Conservation (phyloP, 2,113 vertebrate species). For the Gallinago paraguaiae region DNA sequence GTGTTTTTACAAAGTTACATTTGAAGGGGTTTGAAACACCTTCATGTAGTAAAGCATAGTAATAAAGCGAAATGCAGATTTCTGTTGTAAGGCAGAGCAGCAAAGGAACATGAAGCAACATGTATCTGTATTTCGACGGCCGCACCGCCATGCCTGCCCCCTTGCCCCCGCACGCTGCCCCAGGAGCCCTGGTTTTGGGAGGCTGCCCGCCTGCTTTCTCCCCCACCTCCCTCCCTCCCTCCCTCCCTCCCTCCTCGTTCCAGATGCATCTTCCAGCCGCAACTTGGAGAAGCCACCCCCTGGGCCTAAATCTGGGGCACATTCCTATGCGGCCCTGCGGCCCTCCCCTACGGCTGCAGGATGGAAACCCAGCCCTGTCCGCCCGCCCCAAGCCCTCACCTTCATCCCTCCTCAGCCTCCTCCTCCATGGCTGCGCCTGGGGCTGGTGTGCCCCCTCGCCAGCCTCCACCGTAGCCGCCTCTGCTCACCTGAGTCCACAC, state of each 20-base stretch:
- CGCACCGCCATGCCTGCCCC: too few species aligned
- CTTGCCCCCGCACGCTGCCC: fast-evolving
- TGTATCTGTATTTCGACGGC: background rate
- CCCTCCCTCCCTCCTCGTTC: background rate
- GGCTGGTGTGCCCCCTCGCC: fast-evolving
- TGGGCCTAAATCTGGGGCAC: background rate
- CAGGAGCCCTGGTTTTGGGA: background rate
- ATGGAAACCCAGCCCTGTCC: too few species aligned
- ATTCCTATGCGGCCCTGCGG: too few species aligned
- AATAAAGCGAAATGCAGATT: background rate
- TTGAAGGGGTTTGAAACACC: background rate
- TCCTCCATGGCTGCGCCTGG: too few species aligned
- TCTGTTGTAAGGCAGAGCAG: background rate
- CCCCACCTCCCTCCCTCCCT: background rate
- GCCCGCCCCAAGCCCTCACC: fast-evolving
- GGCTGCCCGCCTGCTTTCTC: too few species aligned
- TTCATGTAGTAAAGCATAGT: background rate
- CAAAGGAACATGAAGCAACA: background rate
- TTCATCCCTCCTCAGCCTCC: too few species aligned
- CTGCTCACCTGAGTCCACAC: fast-evolving
- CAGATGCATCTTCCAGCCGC: background rate
- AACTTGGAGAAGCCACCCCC: background rate
- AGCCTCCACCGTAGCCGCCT: fast-evolving
- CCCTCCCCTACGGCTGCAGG: too few species aligned
- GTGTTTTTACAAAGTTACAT: background rate